phyloP scores from a whole-genome alignment of 1,140 invertebrate genomes.

The Anastrepha ludens region DNA sequence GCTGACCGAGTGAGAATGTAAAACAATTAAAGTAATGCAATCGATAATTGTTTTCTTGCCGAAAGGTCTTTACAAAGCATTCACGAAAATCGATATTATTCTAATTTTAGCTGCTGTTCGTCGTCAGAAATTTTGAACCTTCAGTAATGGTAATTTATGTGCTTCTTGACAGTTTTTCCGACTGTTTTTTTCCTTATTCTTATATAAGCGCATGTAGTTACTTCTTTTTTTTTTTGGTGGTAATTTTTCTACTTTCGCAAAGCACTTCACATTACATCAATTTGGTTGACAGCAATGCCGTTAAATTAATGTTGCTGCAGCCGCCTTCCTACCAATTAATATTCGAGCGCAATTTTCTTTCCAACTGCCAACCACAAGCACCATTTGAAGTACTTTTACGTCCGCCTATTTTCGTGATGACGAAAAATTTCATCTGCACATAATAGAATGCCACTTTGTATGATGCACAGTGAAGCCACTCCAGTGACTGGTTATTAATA shows the following conservation, averaged over 20 bases:
- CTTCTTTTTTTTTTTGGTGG: not conserved
- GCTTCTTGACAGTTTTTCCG: not conserved
- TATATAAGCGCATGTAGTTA: not conserved
- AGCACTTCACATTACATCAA: constrained; percentile 24
- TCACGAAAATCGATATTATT: constrained; percentile 10
- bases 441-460: not conserved
- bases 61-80: not conserved
- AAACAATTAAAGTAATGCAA: not conserved
- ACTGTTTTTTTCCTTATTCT: not conserved
- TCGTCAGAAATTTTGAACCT: not conserved
- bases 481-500: too few relatives aligned
- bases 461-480: not conserved
- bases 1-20: not conserved
- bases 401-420: not conserved
- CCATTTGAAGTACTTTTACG: not conserved
- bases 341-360: too few relatives aligned
- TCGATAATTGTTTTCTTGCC: not conserved
- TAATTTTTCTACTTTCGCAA: constrained; percentile 30
- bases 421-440: not conserved
- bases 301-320: constrained; percentile 45
- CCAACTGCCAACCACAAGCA: constrained; percentile 20
- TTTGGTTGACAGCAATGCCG: constrained; percentile 18
- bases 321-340: not conserved
- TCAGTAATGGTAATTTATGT: constrained; percentile 11
- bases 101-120: not conserved